Evolutionary conservation across 2,797 vertebrate species (phyloP), one percentile per base, ranked within the genome.

Genomic region (Mus caroli): DNA sequence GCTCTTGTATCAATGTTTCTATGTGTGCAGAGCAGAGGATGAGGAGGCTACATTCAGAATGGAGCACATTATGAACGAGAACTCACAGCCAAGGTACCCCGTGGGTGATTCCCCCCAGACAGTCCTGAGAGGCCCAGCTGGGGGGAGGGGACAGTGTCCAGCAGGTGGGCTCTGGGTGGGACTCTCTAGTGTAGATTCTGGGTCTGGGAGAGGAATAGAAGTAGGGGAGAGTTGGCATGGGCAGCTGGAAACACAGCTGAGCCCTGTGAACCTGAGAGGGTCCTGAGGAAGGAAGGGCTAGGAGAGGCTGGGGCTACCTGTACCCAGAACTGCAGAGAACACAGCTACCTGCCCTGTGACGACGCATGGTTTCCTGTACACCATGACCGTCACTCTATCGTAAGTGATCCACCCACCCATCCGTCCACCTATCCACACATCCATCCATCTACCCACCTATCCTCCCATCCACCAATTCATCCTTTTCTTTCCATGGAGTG

Each of bases 11-110:
- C 5, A 28, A 6, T 34, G 20, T 71, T 52, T 54, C 15, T 26
- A 5, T 37, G 22, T 19, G 46, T 40, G 67, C 89, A 97, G 97
- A 67, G 20, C 58, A 9, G 43, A 90, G 34, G 92, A 96, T 0
- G 93, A 96, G 50, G 96, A 95, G 37, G 3, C 28, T 3, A 0
- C 0, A 0, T 0, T 91, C 24, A 28, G n/a, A 6, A 52, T n/a
- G 62, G 50, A 92, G 2, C 1, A 31, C 76, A 43, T 7, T 3
- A 0, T 0, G 1, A n/a, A 91, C 0, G 3, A 82, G 46, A n/a
- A 79, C 0, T 0, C 6, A 6, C 24, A 64, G 8, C 3, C 2
- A 10, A 97, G 97, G 97, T 97, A 96, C 64, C 2, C 17, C 8
- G 13, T 26, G 50, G 52, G n/a, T 8, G 89, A 19, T 64, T 12